A percentile compares a stretch with the other conserved stretches of the same genome.
phyloP scores from a whole-genome alignment of 2,888 invertebrate genomes.

The Papilio elwesi region DNA sequence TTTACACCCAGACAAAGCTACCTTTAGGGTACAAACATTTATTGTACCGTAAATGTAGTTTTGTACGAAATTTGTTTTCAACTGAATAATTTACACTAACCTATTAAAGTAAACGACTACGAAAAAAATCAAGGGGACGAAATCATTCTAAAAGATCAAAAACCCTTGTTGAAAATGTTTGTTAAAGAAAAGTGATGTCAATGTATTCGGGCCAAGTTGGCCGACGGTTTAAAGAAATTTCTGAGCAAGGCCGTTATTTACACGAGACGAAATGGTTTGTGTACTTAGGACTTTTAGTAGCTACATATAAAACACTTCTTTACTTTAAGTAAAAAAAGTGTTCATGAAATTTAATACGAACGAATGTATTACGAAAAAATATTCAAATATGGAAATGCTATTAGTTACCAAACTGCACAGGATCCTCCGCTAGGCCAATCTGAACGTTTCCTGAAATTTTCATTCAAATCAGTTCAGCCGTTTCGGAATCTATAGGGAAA shows the following conservation, averaged over 20 bases:
- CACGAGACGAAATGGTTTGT: constrained; percentile 18
- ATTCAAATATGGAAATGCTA: background rate
- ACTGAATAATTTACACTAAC: too few species aligned
- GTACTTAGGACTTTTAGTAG: constrained; percentile 27
- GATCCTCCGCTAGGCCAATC: too few species aligned
- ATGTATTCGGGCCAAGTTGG: constrained; percentile 12
- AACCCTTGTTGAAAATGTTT: constrained; percentile 21
- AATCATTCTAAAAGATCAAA: constrained; percentile 14
- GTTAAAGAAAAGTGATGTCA: constrained; percentile 28
- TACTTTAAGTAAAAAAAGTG: background rate
- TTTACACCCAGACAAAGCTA: too few species aligned
- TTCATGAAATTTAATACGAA: background rate
- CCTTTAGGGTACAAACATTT: too few species aligned
- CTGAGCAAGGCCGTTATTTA: constrained; percentile 27
- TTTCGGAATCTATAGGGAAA: too few species aligned
- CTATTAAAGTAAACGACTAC: constrained; percentile 4
- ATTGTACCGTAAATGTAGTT: too few species aligned
- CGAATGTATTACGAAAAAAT: background rate
- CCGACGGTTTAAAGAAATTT: constrained; percentile 19
- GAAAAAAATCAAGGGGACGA: constrained; percentile 5
- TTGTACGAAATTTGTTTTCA: too few species aligned
- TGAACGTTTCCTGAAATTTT: too few species aligned
- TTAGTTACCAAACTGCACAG: too few species aligned
- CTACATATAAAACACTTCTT: constrained; percentile 4
- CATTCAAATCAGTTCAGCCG: too few species aligned